Evolutionary conservation across 2,888 invertebrate genomes (phyloP).

Genomic region (Eurois occulta): DNA sequence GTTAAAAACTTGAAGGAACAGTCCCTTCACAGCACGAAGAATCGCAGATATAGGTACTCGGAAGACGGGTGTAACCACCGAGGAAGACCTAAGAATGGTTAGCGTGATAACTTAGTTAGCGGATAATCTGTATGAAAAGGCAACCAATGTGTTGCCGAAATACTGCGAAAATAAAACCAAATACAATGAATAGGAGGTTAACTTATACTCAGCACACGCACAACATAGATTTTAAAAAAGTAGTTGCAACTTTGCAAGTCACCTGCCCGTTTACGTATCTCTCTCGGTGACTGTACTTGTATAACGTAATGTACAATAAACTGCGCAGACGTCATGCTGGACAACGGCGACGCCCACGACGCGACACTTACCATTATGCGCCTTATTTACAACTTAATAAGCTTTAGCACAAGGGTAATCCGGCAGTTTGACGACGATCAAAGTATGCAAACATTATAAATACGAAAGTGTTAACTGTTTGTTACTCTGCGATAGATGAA

Average conservation of each 20-base stretch:
- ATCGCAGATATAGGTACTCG: neutral
- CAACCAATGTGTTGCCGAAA: neutral
- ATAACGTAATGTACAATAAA: conserved; percentile 41
- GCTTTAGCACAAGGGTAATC: conserved; percentile 8
- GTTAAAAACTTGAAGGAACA: neutral
- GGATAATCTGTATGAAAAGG: neutral
- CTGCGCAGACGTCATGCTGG: conserved; percentile 56
- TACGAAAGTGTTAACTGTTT: neutral
- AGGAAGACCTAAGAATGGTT: neutral
- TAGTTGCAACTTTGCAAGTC: neutral
- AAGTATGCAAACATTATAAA: neutral
- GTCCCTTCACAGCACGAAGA: neutral
- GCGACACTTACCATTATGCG: conserved; percentile 10
- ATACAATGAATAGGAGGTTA: neutral
- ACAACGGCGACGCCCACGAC: conserved; percentile 42
- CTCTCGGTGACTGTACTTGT: conserved; percentile 23
- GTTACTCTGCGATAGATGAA: neutral
- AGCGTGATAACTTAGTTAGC: neutral
- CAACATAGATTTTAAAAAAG: neutral
- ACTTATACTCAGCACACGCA: neutral
- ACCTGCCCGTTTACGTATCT: neutral
- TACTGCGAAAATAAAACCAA: too few species aligned
- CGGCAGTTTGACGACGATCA: neutral
- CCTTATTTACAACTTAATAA: conserved; percentile 48
- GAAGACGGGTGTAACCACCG: neutral